phyloP scores from a whole-genome alignment of 2,113 vertebrate genomes.

The Dasyprocta punctata region DNA sequence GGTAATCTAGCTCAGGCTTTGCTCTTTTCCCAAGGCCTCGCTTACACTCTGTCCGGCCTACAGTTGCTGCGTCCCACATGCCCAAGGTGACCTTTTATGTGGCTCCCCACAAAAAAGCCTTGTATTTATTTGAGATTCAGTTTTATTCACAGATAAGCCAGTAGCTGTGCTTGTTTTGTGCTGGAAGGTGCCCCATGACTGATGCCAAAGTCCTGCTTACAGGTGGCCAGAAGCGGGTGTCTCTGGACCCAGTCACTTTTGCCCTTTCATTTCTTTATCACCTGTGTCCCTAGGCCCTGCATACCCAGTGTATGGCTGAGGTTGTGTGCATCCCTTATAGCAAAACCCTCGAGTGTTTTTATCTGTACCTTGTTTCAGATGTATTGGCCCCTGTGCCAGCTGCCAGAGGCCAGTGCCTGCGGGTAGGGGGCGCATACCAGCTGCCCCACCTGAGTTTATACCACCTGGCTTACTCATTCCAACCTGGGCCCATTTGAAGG shows the following conservation, averaged over 20 bases:
- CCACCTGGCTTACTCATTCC: fast-evolving
- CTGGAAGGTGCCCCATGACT: neutral
- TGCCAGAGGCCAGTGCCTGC: neutral
- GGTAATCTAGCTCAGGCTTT: no score
- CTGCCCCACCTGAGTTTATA: neutral
- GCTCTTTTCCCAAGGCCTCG: no score
- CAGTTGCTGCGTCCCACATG: no score
- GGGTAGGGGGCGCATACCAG: fast-evolving
- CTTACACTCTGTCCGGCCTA: no score
- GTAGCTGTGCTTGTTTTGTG: neutral
- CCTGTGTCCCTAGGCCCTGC: neutral
- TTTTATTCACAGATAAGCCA: fast-evolving
- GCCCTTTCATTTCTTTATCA: neutral
- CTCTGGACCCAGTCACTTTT: no score
- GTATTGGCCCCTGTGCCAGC: neutral
- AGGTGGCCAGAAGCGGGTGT: neutral
- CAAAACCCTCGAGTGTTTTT: neutral
- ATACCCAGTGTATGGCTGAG: neutral
- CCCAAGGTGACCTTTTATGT: no score
- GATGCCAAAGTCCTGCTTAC: neutral
- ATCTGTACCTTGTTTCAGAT: neutral
- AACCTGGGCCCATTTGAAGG: neutral
- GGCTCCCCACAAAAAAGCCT: no score
- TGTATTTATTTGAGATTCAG: neutral
- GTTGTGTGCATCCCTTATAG: fast-evolving